phyloP scores from a whole-genome alignment of 2,113 vertebrate genomes.

The Protobothrops flavoviridis region DNA sequence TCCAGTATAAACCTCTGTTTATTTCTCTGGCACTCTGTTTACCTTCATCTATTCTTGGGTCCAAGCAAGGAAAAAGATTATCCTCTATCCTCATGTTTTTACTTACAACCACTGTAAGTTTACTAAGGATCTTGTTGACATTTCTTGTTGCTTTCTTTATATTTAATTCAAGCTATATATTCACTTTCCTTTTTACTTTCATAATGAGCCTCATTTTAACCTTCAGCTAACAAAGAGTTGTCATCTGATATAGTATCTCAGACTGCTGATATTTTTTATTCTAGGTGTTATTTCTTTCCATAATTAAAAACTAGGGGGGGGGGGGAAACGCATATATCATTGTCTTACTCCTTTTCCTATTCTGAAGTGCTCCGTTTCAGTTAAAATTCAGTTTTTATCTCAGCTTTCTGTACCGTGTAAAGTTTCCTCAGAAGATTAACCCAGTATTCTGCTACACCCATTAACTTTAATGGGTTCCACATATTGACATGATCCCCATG shows the following conservation, averaged over 20 bases:
- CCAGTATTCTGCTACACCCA: not conserved
- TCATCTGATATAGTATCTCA: not conserved
- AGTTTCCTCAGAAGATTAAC: not conserved
- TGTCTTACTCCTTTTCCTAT: not conserved
- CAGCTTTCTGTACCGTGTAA: not conserved
- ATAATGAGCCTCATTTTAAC: not conserved
- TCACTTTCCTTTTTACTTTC: not conserved
- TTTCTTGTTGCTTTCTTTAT: not conserved
- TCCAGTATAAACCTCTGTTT: not conserved
- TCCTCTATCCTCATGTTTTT: not conserved
- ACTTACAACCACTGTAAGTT: not conserved
- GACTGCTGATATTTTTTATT: not conserved
- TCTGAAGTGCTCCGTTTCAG: not conserved
- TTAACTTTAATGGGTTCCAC: not conserved
- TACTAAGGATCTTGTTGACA: not conserved
- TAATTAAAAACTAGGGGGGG: not conserved
- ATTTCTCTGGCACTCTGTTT: not conserved
- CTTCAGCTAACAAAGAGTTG: not conserved
- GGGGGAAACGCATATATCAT: not conserved
- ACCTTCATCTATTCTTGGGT: not conserved
- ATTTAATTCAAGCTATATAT: not conserved
- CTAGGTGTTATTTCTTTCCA: not conserved
- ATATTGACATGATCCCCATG: not conserved
- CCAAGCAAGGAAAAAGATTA: not conserved
- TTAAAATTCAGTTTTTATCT: not conserved